Percentiles rank a stretch among this genome's conserved stretches.
Evolutionary conservation across 1,140 invertebrate genomes (phyloP).

Genomic region (Temnothorax longispinosus): DNA sequence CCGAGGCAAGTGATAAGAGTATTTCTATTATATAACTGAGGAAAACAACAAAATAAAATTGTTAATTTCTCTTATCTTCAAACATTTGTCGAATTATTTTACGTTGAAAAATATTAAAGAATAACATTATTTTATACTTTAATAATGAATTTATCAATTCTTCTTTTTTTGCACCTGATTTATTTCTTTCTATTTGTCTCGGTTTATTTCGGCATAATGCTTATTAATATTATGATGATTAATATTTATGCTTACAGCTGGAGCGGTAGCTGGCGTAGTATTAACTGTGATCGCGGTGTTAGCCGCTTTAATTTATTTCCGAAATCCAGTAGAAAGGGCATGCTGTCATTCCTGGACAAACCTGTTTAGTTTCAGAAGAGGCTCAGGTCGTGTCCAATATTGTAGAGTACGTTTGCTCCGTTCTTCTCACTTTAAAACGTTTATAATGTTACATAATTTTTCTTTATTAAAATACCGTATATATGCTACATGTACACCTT

Average conservation of each 20-base stretch:
- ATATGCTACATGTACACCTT: background rate
- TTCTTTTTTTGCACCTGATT: too few species aligned
- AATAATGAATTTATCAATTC: too few species aligned
- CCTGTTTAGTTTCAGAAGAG: slow-evolving; percentile 61
- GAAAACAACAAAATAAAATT: background rate
- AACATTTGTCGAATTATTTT: too few species aligned
- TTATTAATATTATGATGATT: background rate
- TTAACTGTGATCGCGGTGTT: slow-evolving; percentile 50
- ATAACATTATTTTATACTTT: too few species aligned
- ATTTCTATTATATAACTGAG: background rate
- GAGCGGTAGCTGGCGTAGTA: slow-evolving; percentile 41
- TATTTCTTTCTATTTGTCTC: too few species aligned
- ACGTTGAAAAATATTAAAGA: too few species aligned
- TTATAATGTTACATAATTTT: background rate
- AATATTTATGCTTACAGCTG: slow-evolving; percentile 60
- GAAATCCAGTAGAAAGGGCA: slow-evolving; percentile 64
- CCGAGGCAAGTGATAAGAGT: background rate
- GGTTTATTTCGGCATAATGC: background rate
- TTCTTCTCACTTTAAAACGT: background rate
- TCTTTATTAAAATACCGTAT: background rate
- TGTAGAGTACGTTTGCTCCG: slow-evolving; percentile 67
- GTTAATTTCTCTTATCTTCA: background rate
- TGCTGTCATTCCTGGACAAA: slow-evolving; percentile 59
- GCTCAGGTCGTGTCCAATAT: slow-evolving; percentile 71
- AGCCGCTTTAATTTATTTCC: slow-evolving; percentile 64